Base-by-base conservation (phyloP, 2,113 vertebrate species). In the Vidua macroura region DNA sequence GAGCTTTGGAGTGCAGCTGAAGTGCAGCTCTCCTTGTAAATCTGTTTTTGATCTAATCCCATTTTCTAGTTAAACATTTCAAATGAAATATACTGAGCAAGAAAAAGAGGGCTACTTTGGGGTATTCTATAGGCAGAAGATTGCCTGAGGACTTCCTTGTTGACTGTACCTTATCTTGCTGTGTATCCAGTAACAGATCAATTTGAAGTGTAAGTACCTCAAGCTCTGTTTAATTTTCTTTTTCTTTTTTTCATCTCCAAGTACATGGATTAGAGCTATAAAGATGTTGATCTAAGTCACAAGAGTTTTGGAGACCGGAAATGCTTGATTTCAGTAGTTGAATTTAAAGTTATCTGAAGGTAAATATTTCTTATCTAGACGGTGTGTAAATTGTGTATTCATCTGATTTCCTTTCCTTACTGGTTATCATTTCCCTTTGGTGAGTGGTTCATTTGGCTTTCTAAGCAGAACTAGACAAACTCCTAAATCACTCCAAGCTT, bases 281-380 rank as follows among this genome's bases (percentile, higher is more conserved):
- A 85, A 79, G 92, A 79, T 96, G 93, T 96, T 95, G 37, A 86
- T 93, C 66, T 93, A 94, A 93, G 86, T 75, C 73, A 92, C 53
- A 90, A 93, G 90, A 82, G 93, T 92, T 88, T 86, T 86, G 73
- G 92, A 94, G 90, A 93, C 80, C 69, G 86, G 96, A 97, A 97
- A 94, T 90, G 95, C 83, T 95, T 93, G 79, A 96, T 96, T 96
- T 96, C 88, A 86, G 80, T 79, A 76, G 92, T 56, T 93, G 83
- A 76, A 90, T 93, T 94, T 90, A 75, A 92, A 88, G 90, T 94
- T 95, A 96, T 97, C 88, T 92, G 56, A 93, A 93, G 68, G 94
- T 88, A 97, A 97, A 97, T 85, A 97, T 80, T 48, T 85, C 91
- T 97, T 96, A 96, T 96, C 95, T 93, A 77, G 56, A 75, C 0